Evolutionary conservation across 1,140 invertebrate species (phyloP), one percentile per base, ranked within the genome.

Genomic region (Trinorchestia longiramus): DNA sequence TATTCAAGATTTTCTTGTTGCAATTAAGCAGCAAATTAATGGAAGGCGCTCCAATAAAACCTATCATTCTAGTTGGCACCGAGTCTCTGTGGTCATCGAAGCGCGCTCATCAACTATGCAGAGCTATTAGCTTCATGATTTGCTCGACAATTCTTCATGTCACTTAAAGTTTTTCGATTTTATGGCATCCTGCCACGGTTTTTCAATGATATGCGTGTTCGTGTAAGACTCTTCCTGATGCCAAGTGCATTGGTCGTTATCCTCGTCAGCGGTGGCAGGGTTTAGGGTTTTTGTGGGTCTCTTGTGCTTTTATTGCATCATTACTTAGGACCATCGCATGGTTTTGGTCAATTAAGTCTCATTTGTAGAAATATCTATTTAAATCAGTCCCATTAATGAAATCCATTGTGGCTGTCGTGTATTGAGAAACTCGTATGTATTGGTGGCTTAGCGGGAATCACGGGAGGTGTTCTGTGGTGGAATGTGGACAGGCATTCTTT

Each of bases 341-440:
- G 92, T 94, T 94, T 45, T 94, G 92, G 92, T 94, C 44, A 94
- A 94, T 94, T 94, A 94, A 94, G 92, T 94, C 92, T 94, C 92
- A 94, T 94, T 94, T 94, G 92, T 40, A 44, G 92, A 94, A 47
- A 94, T 94, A 19, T 94, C 92, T 94, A 94, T 94, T 94, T 94
- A 94, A 94, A 94, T 94, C 92, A 40, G 19, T 47, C 92, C 92
- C 92, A 94, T 94, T 45, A 94, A 45, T 45, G 92, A 47, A 94
- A 94, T 47, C 92, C 92, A 94, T 94, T 94, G 92, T 47, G n/a
- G 88, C 8, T 43, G 88, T 90, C 41, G 92, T 94, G 40, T 94
- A 45, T 44, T 8, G 92, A 94, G 92, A 94, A n/a, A 45, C 43
- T 94, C 92, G 92, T 94, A 94, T 94, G 47, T 94, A 94, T 94